phyloP scores from a whole-genome alignment of 2,888 invertebrate species.

The Plagiodera versicolora region DNA sequence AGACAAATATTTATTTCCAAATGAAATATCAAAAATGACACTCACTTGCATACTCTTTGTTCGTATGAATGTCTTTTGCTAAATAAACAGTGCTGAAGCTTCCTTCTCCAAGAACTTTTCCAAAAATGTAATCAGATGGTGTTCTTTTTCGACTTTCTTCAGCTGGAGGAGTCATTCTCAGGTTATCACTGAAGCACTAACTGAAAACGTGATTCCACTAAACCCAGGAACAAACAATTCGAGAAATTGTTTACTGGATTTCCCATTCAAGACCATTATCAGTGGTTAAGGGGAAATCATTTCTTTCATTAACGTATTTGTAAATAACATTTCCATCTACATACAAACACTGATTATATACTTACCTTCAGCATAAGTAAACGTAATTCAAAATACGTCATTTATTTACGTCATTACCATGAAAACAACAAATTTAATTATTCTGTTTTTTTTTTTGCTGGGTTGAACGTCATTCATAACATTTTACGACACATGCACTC shows the following conservation, averaged over 20 bases:
- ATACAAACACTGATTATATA: neutral
- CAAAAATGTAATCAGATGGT: conserved; percentile 91
- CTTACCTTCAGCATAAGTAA: conserved; percentile 1
- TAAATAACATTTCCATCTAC: neutral
- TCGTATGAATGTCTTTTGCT: conserved; percentile 87
- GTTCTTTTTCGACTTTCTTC: conserved; percentile 65
- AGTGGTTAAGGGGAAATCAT: neutral
- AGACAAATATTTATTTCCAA: neutral
- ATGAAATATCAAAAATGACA: conserved; percentile 38
- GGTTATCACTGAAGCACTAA: neutral
- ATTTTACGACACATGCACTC: too few species aligned
- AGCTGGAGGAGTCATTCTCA: conserved; percentile 47
- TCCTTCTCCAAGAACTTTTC: conserved; percentile 94
- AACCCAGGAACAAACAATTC: neutral
- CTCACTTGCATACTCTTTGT: conserved; percentile 94
- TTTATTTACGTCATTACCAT: conserved; percentile 22
- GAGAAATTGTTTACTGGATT: neutral
- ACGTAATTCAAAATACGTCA: conserved; percentile 9
- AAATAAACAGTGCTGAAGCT: conserved; percentile 96
- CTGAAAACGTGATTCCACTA: conserved; percentile 2
- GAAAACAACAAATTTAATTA: too few species aligned
- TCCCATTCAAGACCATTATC: neutral
- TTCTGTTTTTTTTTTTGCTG: too few species aligned
- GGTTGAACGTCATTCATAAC: too few species aligned
- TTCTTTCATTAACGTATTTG: neutral